Evolutionary conservation across 2,888 invertebrate genomes (phyloP), one percentile per base, ranked within the genome.

Genomic region (Dinocampus coccinellae): DNA sequence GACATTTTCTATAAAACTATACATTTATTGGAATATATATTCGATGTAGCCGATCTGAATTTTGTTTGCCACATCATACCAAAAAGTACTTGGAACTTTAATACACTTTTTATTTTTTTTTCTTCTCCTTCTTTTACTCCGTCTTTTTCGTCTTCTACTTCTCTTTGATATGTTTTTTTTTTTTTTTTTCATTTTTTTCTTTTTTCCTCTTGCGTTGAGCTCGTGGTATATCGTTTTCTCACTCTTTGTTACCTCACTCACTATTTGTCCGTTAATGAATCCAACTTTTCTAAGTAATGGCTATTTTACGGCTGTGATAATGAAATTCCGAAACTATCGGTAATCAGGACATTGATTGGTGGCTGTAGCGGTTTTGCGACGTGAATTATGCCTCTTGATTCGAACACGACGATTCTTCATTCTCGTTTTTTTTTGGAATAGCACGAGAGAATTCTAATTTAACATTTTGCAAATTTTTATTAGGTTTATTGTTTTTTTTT

Each of bases 251-350:
- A 26, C 29, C 70, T 65, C 22, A 47, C 9, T 39, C 36, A 33
- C 11, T 22, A 52, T 24, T 57, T 16, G 72, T 57, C 33, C 64
- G 60, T 39, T 69, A 65, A 69, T 73, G 67, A 74, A 75, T 70
- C 68, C 62, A 78, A 82, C 76, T 83, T 81, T 81, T 79, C 75
- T 73, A 78, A 81, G 79, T 81, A 83, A 83, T 79, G 75, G 74
- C 78, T 76, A 78, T 81, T 84, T 84, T 82, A 83, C 79, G 78
- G 76, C 74, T 73, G 79, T 77, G 83, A 84, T 84, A 84, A 84
- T 84, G 84, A 84, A 84, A 84, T 83, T 83, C 80, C 82, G 75
- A 79, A 83, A 82, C 82, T 83, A 84, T 80, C 83, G 83, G 77
- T 81, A 82, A 84, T 83, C 81, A 80, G 77, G 79, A 83, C 84